Conservation (phyloP, 2,888 invertebrate genomes). For the Mesochorus sp. region DNA sequence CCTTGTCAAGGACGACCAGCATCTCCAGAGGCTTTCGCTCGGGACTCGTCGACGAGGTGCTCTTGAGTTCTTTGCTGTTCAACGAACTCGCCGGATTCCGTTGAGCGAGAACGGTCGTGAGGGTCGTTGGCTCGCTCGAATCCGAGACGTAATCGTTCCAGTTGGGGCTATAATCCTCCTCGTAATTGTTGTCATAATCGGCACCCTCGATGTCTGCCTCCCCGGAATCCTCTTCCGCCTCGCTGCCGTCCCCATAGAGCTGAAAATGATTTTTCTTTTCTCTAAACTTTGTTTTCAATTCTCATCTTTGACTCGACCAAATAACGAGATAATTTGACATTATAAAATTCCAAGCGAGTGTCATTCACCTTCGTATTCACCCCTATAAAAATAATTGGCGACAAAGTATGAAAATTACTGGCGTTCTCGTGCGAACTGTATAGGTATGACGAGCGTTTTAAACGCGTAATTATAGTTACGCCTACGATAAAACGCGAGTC, state of each 20-base stretch:
- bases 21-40: slow-evolving; percentile 64
- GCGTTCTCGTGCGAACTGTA: not conserved
- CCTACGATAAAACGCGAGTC: slow-evolving; percentile 56
- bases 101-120: not conserved
- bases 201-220: slow-evolving; percentile 68
- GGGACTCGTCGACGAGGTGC: slow-evolving; percentile 17
- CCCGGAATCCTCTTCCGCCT: slow-evolving; percentile 66
- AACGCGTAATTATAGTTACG: slow-evolving; percentile 29
- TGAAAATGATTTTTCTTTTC: slow-evolving; percentile 47
- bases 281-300: not conserved
- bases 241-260: slow-evolving; percentile 73
- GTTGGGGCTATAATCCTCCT: slow-evolving; percentile 68
- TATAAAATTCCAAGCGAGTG: too few relatives aligned
- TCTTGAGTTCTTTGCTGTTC: slow-evolving; percentile 14
- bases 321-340: too few relatives aligned
- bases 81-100: too few relatives aligned
- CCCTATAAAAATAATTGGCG: slow-evolving; percentile 14
- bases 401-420: not conserved
- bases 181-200: slow-evolving; percentile 71
- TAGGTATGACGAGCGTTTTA: not conserved
- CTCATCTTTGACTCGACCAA: too few relatives aligned
- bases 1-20: slow-evolving; percentile 62
- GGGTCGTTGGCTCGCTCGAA: slow-evolving; percentile 50
- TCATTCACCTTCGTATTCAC: slow-evolving; percentile 21
- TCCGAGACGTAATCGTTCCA: slow-evolving; percentile 67